Evolutionary conservation across 2,888 invertebrate genomes (phyloP).

Genomic region (Physocephala rufipes): DNA sequence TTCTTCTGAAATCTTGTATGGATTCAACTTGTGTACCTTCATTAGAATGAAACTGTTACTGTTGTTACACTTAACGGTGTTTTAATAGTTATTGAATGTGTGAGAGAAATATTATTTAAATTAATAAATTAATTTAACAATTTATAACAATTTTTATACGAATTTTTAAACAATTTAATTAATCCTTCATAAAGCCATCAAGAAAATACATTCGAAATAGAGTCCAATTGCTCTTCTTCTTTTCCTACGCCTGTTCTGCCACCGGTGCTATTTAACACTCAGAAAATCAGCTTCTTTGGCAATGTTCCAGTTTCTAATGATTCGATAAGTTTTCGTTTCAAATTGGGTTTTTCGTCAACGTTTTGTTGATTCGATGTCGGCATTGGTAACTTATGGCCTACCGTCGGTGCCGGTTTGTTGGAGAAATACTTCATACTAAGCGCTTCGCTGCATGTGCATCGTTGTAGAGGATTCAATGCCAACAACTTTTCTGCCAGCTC

Average conservation of each 20-base stretch:
- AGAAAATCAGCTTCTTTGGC: slow-evolving; percentile 71
- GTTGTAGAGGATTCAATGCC: slow-evolving; percentile 81
- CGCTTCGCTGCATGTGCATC: slow-evolving; percentile 85
- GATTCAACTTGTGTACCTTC: slow-evolving; percentile 29
- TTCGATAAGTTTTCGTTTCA: slow-evolving; percentile 75
- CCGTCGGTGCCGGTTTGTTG: slow-evolving; percentile 88
- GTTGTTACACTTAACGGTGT: slow-evolving; percentile 23
- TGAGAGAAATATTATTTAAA: slow-evolving; percentile 19
- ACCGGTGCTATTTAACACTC: slow-evolving; percentile 44
- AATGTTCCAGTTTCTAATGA: slow-evolving; percentile 70
- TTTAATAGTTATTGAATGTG: slow-evolving; percentile 17
- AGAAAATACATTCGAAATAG: not conserved
- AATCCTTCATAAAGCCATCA: not conserved
- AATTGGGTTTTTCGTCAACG: slow-evolving; percentile 68
- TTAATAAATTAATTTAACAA: not conserved
- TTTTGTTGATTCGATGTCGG: slow-evolving; percentile 52
- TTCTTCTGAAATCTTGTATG: slow-evolving; percentile 3
- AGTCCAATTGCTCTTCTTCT: not conserved
- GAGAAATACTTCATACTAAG: slow-evolving; percentile 90
- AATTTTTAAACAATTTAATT: not conserved
- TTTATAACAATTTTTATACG: not conserved
- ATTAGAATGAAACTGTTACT: slow-evolving; percentile 23
- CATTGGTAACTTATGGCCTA: slow-evolving; percentile 81
- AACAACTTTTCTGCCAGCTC: slow-evolving; percentile 81
- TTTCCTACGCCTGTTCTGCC: no score